A percentile compares a stretch with the other conserved stretches of the same genome.
Conservation (phyloP, 2,888 invertebrate genomes). For the Clepsis dumicolana region DNA sequence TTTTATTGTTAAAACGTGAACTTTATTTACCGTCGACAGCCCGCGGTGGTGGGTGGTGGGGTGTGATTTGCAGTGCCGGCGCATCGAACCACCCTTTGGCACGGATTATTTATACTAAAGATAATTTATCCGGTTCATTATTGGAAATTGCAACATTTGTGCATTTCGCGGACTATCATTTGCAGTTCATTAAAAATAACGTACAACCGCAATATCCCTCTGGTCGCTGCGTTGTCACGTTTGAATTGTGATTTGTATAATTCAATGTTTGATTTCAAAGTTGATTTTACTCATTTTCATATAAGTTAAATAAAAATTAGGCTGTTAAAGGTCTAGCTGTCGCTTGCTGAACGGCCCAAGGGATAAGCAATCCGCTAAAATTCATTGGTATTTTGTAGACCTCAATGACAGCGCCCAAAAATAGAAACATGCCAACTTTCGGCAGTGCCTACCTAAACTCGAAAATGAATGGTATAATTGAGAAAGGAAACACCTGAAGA, state of each 20-base stretch:
- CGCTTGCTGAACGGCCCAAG: neutral
- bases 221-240: constrained; percentile 20
- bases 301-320: neutral
- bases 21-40: constrained; percentile 85
- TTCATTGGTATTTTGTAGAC: neutral
- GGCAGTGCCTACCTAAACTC: neutral
- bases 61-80: constrained; percentile 83
- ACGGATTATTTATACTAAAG: constrained; percentile 85
- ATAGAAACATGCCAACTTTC: neutral
- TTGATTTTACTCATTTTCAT: neutral
- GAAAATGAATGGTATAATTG: neutral
- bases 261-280: neutral
- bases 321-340: neutral
- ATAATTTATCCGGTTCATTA: constrained; percentile 85
- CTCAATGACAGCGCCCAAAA: neutral
- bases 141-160: constrained; percentile 83
- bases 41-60: constrained; percentile 66
- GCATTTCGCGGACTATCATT: constrained; percentile 78
- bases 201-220: constrained; percentile 47
- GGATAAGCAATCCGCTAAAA: neutral
- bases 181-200: constrained; percentile 80
- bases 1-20: constrained; percentile 87
- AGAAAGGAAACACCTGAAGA: neutral
- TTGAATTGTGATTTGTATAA: constrained; percentile 21
- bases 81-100: constrained; percentile 84